A percentile compares a stretch with the other conserved stretches of the same genome.
phyloP scores from a whole-genome alignment of 2,113 vertebrate genomes.

The Lamprologus tigripictilis region DNA sequence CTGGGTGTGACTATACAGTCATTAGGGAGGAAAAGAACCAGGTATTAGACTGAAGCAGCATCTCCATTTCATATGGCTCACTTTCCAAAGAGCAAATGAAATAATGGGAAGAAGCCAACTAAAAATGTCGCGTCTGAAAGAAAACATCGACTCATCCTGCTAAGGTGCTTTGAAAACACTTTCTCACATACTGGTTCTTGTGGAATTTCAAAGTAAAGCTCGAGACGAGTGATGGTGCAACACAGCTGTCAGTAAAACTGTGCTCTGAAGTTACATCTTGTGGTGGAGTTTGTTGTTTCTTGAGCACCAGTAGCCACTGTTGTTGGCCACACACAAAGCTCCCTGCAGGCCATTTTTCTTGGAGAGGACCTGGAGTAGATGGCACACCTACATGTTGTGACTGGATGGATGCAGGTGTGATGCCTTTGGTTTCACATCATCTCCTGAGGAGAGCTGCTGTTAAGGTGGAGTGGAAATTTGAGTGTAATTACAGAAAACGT shows the following conservation, averaged over 20 bases:
- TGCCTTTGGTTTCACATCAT: constrained; percentile 36
- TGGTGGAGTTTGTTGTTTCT: constrained; percentile 17
- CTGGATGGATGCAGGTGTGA: constrained; percentile 38
- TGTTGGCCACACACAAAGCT: constrained; percentile 60
- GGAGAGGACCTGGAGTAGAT: not conserved
- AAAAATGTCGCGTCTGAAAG: not conserved
- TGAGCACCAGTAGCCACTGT: not conserved
- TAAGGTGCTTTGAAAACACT: not conserved
- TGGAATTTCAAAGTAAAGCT: not conserved
- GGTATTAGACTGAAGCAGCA: accelerated
- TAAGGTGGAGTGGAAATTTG: not conserved
- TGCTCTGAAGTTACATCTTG: not conserved
- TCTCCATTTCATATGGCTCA: not conserved
- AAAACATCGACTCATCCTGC: not conserved
- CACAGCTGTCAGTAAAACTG: constrained; percentile 12
- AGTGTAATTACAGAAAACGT: not conserved
- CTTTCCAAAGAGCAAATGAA: not conserved
- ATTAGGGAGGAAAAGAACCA: not conserved
- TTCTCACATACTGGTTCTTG: not conserved
- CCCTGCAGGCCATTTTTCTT: constrained; percentile 12
- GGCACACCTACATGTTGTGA: constrained; percentile 40
- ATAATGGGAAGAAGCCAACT: not conserved
- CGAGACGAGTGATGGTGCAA: not conserved
- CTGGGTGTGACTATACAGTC: not conserved
- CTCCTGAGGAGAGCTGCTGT: not conserved